Percentiles rank a stretch among this genome's conserved stretches.
Conservation (phyloP, 2,113 vertebrate species). For the Protobothrops flavoviridis region DNA sequence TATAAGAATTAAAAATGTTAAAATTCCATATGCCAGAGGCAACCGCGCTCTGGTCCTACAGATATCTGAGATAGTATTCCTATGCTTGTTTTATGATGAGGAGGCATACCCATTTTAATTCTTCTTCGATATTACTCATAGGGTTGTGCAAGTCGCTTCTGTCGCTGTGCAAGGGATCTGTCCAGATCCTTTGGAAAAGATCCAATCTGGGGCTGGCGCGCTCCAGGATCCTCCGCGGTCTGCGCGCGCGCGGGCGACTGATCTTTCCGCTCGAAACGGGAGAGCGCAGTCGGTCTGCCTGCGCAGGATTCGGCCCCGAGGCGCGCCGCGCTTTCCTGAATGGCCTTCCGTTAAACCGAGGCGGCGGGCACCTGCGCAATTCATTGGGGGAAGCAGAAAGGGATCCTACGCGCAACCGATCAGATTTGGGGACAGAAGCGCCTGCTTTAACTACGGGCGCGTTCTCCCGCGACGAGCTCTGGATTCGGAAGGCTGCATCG, state of each 20-base stretch:
- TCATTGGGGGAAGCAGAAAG: background rate
- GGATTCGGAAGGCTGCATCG: background rate
- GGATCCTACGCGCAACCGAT: background rate
- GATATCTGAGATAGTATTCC: background rate
- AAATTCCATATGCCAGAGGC: background rate
- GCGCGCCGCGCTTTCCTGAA: background rate
- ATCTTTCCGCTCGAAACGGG: background rate
- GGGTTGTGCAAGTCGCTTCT: background rate
- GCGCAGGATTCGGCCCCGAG: background rate
- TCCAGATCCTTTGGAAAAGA: background rate
- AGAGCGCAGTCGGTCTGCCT: background rate
- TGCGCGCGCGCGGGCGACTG: too few relatives aligned
- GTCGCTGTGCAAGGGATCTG: background rate
- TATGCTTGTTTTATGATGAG: background rate
- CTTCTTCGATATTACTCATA: background rate
- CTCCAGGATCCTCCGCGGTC: background rate
- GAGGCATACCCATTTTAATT: background rate
- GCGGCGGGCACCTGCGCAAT: background rate
- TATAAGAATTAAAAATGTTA: background rate
- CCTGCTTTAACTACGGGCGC: background rate
- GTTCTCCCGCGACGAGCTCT: background rate
- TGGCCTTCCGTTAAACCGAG: background rate
- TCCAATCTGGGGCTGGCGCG: background rate
- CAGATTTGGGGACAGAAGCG: background rate
- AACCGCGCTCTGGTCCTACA: background rate